A percentile compares a stretch with the other conserved stretches of the same genome.
Evolutionary conservation across 2,113 vertebrate species (phyloP).

Genomic region (Hydropotes inermis): DNA sequence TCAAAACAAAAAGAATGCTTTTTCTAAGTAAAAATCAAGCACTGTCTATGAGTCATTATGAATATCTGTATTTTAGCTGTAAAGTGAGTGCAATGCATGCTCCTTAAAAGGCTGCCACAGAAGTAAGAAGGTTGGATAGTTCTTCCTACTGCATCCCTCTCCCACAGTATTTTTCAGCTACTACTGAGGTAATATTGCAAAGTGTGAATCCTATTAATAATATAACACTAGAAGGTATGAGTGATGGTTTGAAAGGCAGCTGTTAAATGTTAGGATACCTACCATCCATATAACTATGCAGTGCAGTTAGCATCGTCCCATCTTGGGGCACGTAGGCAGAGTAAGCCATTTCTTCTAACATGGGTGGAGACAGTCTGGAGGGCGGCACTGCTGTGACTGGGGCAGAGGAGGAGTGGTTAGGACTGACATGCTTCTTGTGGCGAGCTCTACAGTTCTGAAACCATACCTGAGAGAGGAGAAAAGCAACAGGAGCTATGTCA

Average conservation of each 20-base stretch:
- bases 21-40: conserved; percentile 16
- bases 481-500: neutral
- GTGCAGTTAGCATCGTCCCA: conserved; percentile 90
- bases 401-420: conserved; percentile 87
- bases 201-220: neutral
- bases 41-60: neutral
- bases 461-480: conserved; percentile 87
- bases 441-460: conserved; percentile 97
- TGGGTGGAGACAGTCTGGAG: conserved; percentile 88
- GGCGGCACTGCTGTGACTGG: conserved; percentile 87
- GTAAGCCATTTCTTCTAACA: conserved; percentile 92
- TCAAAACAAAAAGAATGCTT: neutral
- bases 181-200: conserved; percentile 12
- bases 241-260: neutral
- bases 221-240: neutral
- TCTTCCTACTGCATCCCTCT: neutral
- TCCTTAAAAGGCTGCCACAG: neutral
- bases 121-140: neutral
- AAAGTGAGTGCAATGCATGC: neutral
- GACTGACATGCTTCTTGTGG: conserved; percentile 96
- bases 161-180: neutral
- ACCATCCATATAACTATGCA: conserved; percentile 96
- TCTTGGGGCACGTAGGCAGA: conserved; percentile 89
- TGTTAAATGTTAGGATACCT: conserved; percentile 72
- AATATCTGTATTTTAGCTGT: neutral